Base-by-base conservation (phyloP, 2,113 vertebrate species). In the Leptobrachium leishanense region DNA sequence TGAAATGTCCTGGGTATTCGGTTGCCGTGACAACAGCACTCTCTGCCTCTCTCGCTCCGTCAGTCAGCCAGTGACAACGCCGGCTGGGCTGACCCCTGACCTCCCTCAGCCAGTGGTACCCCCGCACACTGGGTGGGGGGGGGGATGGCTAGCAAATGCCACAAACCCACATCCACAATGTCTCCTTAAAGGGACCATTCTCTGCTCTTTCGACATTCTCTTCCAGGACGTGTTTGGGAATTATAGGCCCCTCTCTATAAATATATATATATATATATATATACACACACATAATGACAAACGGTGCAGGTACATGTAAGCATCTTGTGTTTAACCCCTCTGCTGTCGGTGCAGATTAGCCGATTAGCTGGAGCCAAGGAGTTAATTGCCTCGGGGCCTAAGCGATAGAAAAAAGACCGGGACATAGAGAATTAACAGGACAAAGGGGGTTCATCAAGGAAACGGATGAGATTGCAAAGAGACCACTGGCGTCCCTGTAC, bases 1-100 rank as follows among this genome's bases (percentile, higher is more conserved):
- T 80, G 78, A 74, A 80, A 80, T 80, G 78, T 80, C 78, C 78
- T 80, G 78, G 78, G 78, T 80, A 80, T 80, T 80, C 71, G 70
- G 78, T 80, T 80, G 71, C 78, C 78, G 64, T 80, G 78, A 80
- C 78, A 80, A 80, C 71, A 80, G 78, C 78, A 80, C 71, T 80
- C 71, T 80, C 71, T 68, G 55, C 71, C 78, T 80, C 78, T 73
- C 77, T 79, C 77, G 77, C 77, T 79, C 78, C 64, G 78, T 80
- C 78, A 80, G 71, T 80, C 78, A 80, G 78, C 78, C 78, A 80
- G 78, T 80, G 78, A 80, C 78, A 79, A 74, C 78, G 71, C 78
- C 44, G 77, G 78, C 71, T 80, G 50, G 50, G 78, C 42, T 80
- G 78, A 80, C 78, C 78, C 78, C 70, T 80, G 78, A 74, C 78